Evolutionary conservation across 2,797 vertebrate species (phyloP), one percentile per base, ranked within the genome.

Genomic region (Sus cebifrons): DNA sequence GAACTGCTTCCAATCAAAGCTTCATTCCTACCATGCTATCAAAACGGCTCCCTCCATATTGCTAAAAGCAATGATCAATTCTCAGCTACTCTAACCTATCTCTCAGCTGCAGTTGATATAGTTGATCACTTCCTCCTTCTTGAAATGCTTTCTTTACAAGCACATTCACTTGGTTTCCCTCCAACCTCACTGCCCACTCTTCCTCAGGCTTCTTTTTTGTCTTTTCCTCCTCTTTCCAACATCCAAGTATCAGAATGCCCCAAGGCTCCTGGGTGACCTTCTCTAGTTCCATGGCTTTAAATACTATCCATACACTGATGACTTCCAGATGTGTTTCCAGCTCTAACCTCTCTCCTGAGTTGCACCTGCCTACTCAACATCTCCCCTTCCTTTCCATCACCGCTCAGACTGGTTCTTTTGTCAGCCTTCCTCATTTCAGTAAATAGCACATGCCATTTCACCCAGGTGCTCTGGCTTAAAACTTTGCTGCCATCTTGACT

Each of bases 61-160:
- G 29, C 36, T 70, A 73, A 75, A 87, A 85, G 20, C 16, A 20
- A 27, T 36, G 27, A 49, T 62, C 62, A 25, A 3, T 49, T 79
- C 62, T 79, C 58, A 16, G 29, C 27, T 62, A 44, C 49, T 49
- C 29, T 17, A 86, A 79, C 36, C 13, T 58, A 3, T 29, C 17
- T 29, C 17, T 32, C 25, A 23, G 67, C 6, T 56, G 58, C 40
- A 27, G 20, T 16, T 62, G 10, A 56, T 13, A 79, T 17, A 93
- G 8, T 8, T 58, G 67, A 65, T 67, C 36, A 79, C 56, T 52
- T 49, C 62, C 23, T 93, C 68, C 27, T 93, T 82, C 44, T 78
- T 86, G 17, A 54, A 89, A 86, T 68, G 21, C 58, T 93, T 67
- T 65, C n/a, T 89, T 95, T 68, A 56, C 7, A 64, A 87, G 18